Conservation (phyloP, 2,113 vertebrate species). For the Macroglossus sobrinus region DNA sequence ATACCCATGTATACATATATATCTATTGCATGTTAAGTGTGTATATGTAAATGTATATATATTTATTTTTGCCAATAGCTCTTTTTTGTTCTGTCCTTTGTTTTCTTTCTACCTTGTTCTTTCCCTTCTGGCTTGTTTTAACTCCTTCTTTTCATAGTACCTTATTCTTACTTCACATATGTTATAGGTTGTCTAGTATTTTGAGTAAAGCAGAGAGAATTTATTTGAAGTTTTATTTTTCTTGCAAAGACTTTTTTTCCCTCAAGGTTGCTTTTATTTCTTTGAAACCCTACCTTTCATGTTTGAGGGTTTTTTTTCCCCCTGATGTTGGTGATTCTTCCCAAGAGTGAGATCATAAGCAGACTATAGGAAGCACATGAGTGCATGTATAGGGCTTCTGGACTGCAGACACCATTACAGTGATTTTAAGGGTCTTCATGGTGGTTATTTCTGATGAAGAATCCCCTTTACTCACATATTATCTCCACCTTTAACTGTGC, state of each 20-base stretch:
- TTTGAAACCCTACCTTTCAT: background rate
- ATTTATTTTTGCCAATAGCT: background rate
- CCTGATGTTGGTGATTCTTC: background rate
- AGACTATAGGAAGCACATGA: background rate
- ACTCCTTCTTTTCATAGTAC: background rate
- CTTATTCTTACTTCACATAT: background rate
- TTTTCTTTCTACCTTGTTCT: background rate
- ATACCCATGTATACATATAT: background rate
- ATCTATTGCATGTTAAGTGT: background rate
- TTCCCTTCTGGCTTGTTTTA: background rate
- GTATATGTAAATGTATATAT: background rate
- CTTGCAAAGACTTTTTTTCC: background rate
- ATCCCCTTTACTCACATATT: background rate
- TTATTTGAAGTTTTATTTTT: background rate
- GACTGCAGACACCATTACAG: background rate
- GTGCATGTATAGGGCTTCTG: background rate
- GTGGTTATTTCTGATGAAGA: background rate
- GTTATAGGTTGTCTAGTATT: background rate
- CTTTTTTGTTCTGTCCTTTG: background rate
- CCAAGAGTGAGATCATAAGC: background rate
- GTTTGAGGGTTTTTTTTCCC: background rate
- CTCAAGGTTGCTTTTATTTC: background rate
- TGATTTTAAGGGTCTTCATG: background rate
- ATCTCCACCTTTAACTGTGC: background rate
- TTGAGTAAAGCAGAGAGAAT: background rate